A percentile compares a stretch with the other conserved stretches of the same genome.
Conservation (phyloP, 1,140 invertebrate genomes). For the Zaprionus davidi region DNA sequence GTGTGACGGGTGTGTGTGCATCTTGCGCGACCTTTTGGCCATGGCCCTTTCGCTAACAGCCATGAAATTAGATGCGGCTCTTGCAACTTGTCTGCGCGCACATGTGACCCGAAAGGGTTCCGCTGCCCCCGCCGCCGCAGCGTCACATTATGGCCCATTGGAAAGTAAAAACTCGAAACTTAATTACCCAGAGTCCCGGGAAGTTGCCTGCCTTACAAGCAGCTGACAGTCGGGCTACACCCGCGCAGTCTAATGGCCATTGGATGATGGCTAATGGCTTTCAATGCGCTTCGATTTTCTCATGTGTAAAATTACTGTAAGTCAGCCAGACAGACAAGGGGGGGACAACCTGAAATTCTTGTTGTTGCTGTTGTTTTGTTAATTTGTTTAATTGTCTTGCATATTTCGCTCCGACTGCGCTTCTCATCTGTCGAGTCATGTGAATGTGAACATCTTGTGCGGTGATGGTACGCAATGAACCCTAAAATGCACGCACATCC, state of each 20-base stretch:
- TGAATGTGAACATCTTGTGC: conserved; percentile 77
- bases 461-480: conserved; percentile 70
- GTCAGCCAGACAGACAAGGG: conserved; percentile 2
- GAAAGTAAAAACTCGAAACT: conserved; percentile 75
- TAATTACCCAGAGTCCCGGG: conserved; percentile 69
- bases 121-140: neutral
- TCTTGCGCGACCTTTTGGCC: conserved; percentile 75
- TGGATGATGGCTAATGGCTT: conserved; percentile 67
- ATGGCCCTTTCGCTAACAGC: conserved; percentile 75
- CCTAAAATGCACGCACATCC: conserved; percentile 74
- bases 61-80: conserved; percentile 75
- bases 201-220: conserved; percentile 68
- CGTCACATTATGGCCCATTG: conserved; percentile 57
- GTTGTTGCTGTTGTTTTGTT: conserved; percentile 51
- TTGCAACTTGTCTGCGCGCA: conserved; percentile 54
- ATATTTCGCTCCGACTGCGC: conserved; percentile 53
- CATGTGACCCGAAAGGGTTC: conserved; percentile 74
- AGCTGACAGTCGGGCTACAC: conserved; percentile 78
- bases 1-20: conserved; percentile 38
- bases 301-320: conserved; percentile 75
- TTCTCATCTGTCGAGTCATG: conserved; percentile 69
- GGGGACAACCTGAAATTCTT: neutral
- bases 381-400: conserved; percentile 81
- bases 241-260: conserved; percentile 61
- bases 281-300: conserved; percentile 77